Percentiles rank a stretch among this genome's conserved stretches.
phyloP scores from a whole-genome alignment of 2,888 invertebrate species.

The Melieria crassipennis region DNA sequence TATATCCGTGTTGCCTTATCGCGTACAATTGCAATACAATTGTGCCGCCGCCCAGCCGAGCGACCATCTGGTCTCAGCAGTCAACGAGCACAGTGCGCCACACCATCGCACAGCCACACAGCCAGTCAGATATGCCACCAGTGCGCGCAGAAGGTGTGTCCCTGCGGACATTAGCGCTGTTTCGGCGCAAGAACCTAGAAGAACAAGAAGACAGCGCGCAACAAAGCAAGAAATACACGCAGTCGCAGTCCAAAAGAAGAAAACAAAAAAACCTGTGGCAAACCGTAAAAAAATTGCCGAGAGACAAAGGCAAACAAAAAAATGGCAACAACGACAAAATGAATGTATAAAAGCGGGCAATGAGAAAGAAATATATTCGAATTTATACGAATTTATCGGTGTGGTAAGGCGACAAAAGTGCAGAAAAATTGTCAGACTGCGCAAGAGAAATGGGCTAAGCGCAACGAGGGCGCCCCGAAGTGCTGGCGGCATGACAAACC shows the following conservation, averaged over 20 bases:
- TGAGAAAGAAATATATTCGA: constrained; percentile 54
- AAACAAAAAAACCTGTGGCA: constrained; percentile 14
- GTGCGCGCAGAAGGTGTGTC: constrained; percentile 44
- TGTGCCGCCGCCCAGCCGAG: no score
- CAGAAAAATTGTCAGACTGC: constrained; percentile 21
- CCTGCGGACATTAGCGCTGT: constrained; percentile 52
- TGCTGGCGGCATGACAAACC: constrained; percentile 33
- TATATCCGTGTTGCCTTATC: no score
- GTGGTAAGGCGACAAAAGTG: constrained; percentile 28
- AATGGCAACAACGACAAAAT: constrained; percentile 5
- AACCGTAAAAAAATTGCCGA: constrained; percentile 15
- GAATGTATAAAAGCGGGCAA: constrained; percentile 1
- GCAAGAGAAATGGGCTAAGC: background rate
- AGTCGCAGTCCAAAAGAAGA: background rate
- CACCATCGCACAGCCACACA: constrained; percentile 3
- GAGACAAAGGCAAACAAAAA: background rate
- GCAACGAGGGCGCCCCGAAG: background rate
- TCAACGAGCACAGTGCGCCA: background rate
- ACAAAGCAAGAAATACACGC: constrained; percentile 4
- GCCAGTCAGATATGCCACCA: constrained; percentile 17
- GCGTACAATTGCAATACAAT: no score
- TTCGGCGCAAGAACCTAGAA: constrained; percentile 7
- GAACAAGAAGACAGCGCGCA: background rate
- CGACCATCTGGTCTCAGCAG: no score
- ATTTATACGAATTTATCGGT: constrained; percentile 58